phyloP scores from a whole-genome alignment of 2,888 invertebrate genomes.

The Zygaena filipendulae region DNA sequence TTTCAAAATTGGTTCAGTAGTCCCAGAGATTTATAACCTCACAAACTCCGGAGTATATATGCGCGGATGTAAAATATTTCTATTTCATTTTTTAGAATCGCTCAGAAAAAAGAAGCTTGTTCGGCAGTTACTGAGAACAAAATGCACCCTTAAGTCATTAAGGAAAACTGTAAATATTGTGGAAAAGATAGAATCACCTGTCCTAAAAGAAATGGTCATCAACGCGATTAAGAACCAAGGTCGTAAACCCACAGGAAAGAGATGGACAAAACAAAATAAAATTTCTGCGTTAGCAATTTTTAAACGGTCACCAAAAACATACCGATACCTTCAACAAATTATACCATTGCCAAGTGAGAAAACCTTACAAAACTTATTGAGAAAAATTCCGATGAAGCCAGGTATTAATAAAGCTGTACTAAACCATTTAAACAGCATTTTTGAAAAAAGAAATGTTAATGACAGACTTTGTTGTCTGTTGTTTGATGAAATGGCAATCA shows the following conservation, averaged over 20 bases:
- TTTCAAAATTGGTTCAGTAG: too few relatives aligned
- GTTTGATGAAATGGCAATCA: slow-evolving; percentile 18
- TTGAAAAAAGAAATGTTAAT: slow-evolving; percentile 3
- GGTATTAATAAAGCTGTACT: background rate
- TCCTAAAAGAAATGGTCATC: background rate
- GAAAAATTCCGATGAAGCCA: background rate
- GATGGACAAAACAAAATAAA: background rate
- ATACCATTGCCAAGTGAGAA: background rate
- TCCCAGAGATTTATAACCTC: too few relatives aligned
- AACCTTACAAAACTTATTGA: background rate
- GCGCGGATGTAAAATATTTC: too few relatives aligned
- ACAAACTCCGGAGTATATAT: too few relatives aligned
- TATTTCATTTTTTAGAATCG: background rate
- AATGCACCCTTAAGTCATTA: background rate
- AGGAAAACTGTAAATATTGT: background rate
- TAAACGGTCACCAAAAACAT: background rate
- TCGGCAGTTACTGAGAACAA: background rate
- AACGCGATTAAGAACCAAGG: background rate
- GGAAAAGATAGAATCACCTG: background rate
- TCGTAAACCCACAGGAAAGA: background rate
- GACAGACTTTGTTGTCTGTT: slow-evolving; percentile 10
- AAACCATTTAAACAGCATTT: background rate
- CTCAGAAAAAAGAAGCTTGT: background rate
- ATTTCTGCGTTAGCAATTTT: background rate
- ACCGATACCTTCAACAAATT: background rate